These are phyloP conservation scores for Cyanistes caeruleus DNA, from an alignment of 2,113 vertebrate genomes.

Conservation along the genomic window DNA sequence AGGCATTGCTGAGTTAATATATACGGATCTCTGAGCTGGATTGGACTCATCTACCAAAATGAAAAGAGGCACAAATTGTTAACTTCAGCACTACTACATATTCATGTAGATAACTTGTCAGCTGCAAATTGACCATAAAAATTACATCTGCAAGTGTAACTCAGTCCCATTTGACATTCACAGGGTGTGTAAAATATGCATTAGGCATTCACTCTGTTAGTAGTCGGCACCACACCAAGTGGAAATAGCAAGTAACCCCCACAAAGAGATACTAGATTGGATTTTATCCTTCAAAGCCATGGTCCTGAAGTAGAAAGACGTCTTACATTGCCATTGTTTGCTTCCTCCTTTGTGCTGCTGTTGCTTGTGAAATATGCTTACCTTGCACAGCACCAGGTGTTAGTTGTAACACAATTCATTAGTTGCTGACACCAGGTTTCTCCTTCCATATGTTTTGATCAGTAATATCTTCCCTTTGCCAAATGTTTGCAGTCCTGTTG, in stretches of 20 bases:
- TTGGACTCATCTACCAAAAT: background rate
- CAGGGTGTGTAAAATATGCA: background rate
- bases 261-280: background rate
- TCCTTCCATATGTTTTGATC: background rate
- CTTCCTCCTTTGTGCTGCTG: background rate
- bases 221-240: background rate
- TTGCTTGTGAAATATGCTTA: background rate
- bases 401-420: background rate
- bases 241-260: background rate
- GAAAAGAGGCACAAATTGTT: background rate
- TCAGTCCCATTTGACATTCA: constrained; percentile 11
- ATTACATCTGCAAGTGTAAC: constrained; percentile 35
- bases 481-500: background rate
- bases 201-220: background rate
- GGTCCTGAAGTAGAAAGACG: background rate
- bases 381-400: background rate
- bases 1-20: background rate
- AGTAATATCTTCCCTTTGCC: background rate
- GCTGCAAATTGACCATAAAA: constrained; percentile 54
- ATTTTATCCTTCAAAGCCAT: background rate
- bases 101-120: constrained; percentile 9
- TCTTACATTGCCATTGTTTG: background rate
- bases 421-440: background rate
- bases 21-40: background rate
- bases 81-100: constrained; percentile 24